Evolutionary conservation across 2,797 vertebrate genomes (phyloP).

Genomic region (Gobio occitaniae): DNA sequence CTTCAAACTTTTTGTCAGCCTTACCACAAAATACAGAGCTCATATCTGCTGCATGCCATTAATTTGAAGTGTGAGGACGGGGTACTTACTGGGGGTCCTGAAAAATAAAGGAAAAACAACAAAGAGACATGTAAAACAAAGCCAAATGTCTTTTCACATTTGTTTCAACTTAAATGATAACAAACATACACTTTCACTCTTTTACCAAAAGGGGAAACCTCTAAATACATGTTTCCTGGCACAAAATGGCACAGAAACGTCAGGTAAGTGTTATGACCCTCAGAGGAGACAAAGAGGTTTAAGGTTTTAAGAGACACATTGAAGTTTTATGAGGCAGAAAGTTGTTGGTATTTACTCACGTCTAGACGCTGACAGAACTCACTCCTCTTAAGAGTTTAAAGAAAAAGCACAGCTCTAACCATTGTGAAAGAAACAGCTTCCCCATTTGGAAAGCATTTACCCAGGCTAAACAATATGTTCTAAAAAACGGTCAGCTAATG

Average conservation of each 20-base stretch:
- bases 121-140: constrained; percentile 8
- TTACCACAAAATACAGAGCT: constrained; percentile 15
- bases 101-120: constrained; percentile 59
- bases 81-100: constrained; percentile 82
- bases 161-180: neutral
- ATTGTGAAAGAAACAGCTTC: neutral
- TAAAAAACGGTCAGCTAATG: neutral
- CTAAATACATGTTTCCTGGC: neutral
- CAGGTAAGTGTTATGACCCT: constrained; percentile 8
- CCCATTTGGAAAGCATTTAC: constrained; percentile 27
- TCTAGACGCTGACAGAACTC: constrained; percentile 30
- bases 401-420: constrained; percentile 9
- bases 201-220: neutral
- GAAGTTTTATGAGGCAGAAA: constrained; percentile 5
- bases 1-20: neutral
- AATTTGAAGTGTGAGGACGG: constrained; percentile 25
- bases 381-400: neutral
- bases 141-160: neutral
- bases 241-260: neutral
- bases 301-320: constrained; percentile 48
- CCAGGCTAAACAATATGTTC: neutral
- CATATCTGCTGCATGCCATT: constrained; percentile 7
- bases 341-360: constrained; percentile 9
- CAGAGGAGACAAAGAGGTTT: constrained; percentile 53
- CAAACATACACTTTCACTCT: neutral